phyloP scores from a whole-genome alignment of 2,888 invertebrate species.

The Caenorhabditis sp. region DNA sequence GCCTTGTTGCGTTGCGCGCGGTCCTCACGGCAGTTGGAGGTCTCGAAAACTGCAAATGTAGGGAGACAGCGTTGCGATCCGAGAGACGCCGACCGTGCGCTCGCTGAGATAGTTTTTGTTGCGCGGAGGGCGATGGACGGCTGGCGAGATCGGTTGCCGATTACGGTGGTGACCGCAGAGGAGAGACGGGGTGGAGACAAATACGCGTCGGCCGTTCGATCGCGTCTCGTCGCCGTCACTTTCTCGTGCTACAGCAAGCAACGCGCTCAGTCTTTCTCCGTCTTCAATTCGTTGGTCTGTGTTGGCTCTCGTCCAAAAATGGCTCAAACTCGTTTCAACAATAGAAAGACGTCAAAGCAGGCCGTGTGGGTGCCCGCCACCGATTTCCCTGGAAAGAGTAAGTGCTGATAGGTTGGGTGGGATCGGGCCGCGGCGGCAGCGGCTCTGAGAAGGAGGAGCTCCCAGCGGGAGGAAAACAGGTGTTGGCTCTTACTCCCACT shows the following conservation, averaged over 20 bases:
- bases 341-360: conserved; percentile 52
- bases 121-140: conserved; percentile 49
- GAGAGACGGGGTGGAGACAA: conserved; percentile 47
- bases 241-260: conserved; percentile 36
- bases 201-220: conserved; percentile 47
- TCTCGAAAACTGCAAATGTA: conserved; percentile 56
- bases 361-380: conserved; percentile 71
- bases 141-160: conserved; percentile 37
- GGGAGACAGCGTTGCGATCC: conserved; percentile 15
- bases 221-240: conserved; percentile 42
- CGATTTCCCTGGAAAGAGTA: conserved; percentile 76
- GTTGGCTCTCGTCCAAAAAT: conserved; percentile 32
- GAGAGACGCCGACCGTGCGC: conserved; percentile 6
- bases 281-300: conserved; percentile 3
- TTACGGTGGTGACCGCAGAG: conserved; percentile 56
- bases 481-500: conserved; percentile 34
- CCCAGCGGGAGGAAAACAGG: conserved; percentile 34
- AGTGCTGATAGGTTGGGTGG: conserved; percentile 3
- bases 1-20: conserved; percentile 35
- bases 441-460: conserved; percentile 14
- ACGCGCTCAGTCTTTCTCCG: conserved; percentile 21
- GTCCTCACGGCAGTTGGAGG: conserved; percentile 35
- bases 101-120: conserved; percentile 44
- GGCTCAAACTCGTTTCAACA: conserved; percentile 67
- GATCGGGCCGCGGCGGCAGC: not conserved